Percentiles rank a stretch among this genome's conserved stretches.
These are phyloP conservation scores for Ariolimax columbianus DNA, from an alignment of 2,888 invertebrate species.

Conservation along the genomic window DNA sequence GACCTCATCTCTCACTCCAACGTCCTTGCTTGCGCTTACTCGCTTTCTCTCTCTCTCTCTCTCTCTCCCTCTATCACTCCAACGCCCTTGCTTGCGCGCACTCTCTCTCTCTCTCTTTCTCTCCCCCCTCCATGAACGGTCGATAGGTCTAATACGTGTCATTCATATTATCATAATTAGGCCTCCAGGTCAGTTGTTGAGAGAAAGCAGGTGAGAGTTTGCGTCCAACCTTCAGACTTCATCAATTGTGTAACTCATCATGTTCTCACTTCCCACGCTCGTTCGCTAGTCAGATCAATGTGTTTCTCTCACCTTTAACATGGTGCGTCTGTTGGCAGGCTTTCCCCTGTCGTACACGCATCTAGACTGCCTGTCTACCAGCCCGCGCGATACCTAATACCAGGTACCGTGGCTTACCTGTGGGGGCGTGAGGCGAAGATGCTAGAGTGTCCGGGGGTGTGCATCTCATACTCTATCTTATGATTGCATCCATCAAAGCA, in stretches of 20 bases:
- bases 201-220: not conserved
- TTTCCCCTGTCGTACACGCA: not conserved
- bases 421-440: too few relatives aligned
- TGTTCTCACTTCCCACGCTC: constrained; percentile 16
- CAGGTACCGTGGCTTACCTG: too few relatives aligned
- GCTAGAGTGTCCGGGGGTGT: too few relatives aligned
- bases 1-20: too few relatives aligned
- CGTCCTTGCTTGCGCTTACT: not conserved
- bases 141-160: not conserved
- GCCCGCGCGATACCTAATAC: not conserved
- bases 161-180: not conserved
- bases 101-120: too few relatives aligned
- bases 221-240: not conserved
- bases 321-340: not conserved
- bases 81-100: not conserved
- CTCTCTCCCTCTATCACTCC: too few relatives aligned
- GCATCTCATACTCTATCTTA: too few relatives aligned
- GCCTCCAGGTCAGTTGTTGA: not conserved
- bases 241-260: not conserved
- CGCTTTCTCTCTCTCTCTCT: too few relatives aligned
- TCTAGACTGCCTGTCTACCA: not conserved
- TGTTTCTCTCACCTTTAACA: constrained; percentile 13
- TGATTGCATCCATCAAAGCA: too few relatives aligned
- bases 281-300: not conserved
- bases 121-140: not conserved